A percentile compares a stretch with the other conserved stretches of the same genome.
Conservation (phyloP, 2,797 vertebrate species). For the Sebastes reedi region DNA sequence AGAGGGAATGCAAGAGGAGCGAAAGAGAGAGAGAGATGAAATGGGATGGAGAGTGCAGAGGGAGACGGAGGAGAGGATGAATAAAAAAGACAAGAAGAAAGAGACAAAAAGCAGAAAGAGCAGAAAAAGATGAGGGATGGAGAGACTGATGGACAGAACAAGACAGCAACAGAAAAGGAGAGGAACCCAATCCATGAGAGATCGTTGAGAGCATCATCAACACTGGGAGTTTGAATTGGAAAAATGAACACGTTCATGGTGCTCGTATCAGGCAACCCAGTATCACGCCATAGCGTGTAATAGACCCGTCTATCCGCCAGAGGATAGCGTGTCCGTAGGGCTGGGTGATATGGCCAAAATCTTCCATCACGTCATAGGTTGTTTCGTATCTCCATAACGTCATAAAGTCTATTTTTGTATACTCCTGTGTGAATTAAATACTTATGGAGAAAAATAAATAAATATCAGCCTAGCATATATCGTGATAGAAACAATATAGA, state of each 20-base stretch:
- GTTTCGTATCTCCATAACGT: too few species aligned
- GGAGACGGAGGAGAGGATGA: not conserved
- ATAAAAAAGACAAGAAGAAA: not conserved
- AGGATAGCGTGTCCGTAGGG: too few species aligned
- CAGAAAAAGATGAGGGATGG: not conserved
- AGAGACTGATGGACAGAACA: not conserved
- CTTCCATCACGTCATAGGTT: too few species aligned
- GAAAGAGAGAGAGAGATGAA: slow-evolving; percentile 23
- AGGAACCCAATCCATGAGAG: not conserved
- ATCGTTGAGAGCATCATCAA: not conserved
- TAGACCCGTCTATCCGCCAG: too few species aligned
- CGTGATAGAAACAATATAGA: too few species aligned
- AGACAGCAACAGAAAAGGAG: not conserved
- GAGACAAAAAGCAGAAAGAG: not conserved
- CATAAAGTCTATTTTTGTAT: too few species aligned
- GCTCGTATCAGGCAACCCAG: too few species aligned
- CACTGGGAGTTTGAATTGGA: not conserved
- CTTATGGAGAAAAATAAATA: too few species aligned
- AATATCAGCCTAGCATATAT: too few species aligned
- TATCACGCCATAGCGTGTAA: too few species aligned
- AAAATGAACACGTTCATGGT: not conserved
- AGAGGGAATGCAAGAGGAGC: slow-evolving; percentile 36
- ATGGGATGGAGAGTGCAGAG: slow-evolving; percentile 16
- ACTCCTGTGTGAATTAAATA: too few species aligned
- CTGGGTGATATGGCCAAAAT: too few species aligned